Percentiles rank a stretch among this genome's conserved stretches.
phyloP scores from a whole-genome alignment of 2,113 vertebrate species.

The Pterocles gutturalis region DNA sequence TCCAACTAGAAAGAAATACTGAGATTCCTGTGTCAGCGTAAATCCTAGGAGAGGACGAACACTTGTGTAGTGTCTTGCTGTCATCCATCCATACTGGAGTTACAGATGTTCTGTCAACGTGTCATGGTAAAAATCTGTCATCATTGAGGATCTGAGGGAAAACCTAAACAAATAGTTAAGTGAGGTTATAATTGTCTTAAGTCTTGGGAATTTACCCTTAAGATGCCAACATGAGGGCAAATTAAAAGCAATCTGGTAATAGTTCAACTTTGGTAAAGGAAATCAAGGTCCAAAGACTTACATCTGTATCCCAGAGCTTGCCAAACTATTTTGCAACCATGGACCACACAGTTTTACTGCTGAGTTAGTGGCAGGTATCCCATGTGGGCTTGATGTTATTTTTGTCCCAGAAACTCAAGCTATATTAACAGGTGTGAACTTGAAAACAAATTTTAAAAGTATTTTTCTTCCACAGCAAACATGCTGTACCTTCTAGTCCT shows the following conservation, averaged over 20 bases:
- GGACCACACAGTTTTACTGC: background rate
- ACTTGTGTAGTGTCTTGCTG: background rate
- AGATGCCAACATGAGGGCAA: background rate
- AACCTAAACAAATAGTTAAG: background rate
- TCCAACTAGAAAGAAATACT: background rate
- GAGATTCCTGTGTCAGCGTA: background rate
- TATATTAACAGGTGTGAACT: background rate
- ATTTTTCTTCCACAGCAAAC: conserved; percentile 55
- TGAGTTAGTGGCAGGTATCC: background rate
- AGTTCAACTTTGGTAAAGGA: background rate
- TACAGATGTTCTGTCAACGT: background rate
- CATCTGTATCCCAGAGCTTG: background rate
- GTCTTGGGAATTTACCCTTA: background rate
- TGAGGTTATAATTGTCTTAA: background rate
- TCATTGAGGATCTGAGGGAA: background rate
- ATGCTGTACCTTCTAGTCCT: conserved; percentile 28
- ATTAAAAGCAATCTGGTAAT: background rate
- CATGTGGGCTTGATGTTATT: fast-evolving
- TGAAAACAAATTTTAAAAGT: background rate
- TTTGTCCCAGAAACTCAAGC: background rate
- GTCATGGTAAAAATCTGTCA: background rate
- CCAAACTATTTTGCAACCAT: background rate
- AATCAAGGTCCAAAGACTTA: background rate
- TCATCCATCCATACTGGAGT: background rate
- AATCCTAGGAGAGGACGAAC: background rate